Evolutionary conservation across 1,140 invertebrate genomes (phyloP).

Genomic region (Chironomus striatipennis): DNA sequence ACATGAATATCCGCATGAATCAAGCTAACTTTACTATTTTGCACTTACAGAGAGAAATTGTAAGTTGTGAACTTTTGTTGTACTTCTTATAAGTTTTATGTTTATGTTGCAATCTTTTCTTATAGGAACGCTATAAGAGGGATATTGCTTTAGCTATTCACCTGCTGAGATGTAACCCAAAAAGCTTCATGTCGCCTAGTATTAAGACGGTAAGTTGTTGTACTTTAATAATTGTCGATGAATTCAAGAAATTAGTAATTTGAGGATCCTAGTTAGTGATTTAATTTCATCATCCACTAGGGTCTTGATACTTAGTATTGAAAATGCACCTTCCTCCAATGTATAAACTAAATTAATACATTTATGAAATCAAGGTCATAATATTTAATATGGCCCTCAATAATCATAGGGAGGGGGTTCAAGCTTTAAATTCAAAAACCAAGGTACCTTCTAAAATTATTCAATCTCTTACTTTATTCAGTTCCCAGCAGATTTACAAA

Average conservation of each 20-base stretch:
- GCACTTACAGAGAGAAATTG: constrained; percentile 86
- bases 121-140: constrained; percentile 85
- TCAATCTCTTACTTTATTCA: constrained; percentile 33
- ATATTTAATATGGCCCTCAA: no score
- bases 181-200: constrained; percentile 88
- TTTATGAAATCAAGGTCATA: no score
- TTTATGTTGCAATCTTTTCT: constrained; percentile 31
- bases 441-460: no score
- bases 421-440: constrained; percentile 82
- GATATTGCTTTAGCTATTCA: constrained; percentile 92
- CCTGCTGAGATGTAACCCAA: constrained; percentile 88
- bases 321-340: no score
- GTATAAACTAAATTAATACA: constrained; percentile 57
- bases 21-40: constrained; percentile 80
- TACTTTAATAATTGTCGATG: constrained; percentile 20
- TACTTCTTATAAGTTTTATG: constrained; percentile 20
- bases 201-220: constrained; percentile 70
- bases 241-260: constrained; percentile 22
- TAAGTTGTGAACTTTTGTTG: constrained; percentile 45
- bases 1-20: constrained; percentile 75
- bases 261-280: constrained; percentile 26
- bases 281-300: no score
- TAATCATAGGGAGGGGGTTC: no score
- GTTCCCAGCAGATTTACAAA: constrained; percentile 61
- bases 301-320: no score